phyloP scores from a whole-genome alignment of 2,888 invertebrate genomes.

The Synergus gifuensis region DNA sequence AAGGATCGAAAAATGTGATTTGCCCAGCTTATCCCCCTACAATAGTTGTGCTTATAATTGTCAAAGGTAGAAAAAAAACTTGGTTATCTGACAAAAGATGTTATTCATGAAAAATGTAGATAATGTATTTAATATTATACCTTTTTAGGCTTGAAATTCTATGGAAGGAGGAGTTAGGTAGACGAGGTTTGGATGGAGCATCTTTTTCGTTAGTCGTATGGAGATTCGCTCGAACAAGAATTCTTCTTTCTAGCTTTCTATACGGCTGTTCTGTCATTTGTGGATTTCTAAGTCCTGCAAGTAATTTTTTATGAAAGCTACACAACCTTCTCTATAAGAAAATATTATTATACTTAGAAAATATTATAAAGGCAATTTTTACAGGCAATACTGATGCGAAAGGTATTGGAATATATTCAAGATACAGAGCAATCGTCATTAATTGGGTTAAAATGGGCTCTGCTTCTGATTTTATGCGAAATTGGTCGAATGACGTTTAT shows the following conservation, averaged over 20 bases:
- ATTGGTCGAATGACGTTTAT: slow-evolving; percentile 77
- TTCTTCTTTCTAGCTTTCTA: slow-evolving; percentile 76
- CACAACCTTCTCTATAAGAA: not conserved
- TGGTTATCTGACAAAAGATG: not conserved
- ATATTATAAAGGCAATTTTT: slow-evolving; percentile 38
- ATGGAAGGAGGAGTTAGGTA: slow-evolving; percentile 79
- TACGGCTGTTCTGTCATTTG: slow-evolving; percentile 75
- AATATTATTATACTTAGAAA: not conserved
- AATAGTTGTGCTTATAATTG: slow-evolving; percentile 79
- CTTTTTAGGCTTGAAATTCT: slow-evolving; percentile 77
- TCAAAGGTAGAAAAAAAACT: slow-evolving; percentile 75
- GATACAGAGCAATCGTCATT: slow-evolving; percentile 71
- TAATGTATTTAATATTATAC: not conserved
- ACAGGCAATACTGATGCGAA: slow-evolving; percentile 78
- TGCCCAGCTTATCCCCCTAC: slow-evolving; percentile 76
- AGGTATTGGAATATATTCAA: slow-evolving; percentile 76
- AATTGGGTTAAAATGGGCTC: slow-evolving; percentile 78
- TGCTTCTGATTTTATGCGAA: slow-evolving; percentile 77
- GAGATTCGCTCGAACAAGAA: slow-evolving; percentile 78
- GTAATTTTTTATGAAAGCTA: slow-evolving; percentile 58
- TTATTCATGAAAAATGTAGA: not conserved
- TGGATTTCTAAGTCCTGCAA: slow-evolving; percentile 80
- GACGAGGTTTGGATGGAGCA: slow-evolving; percentile 76
- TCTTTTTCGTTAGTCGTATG: slow-evolving; percentile 78
- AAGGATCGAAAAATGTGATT: slow-evolving; percentile 75